These are phyloP conservation scores for Hermaeophaga mercurialis DNA, from an alignment of 2,888 invertebrate genomes.

Conservation along the genomic window DNA sequence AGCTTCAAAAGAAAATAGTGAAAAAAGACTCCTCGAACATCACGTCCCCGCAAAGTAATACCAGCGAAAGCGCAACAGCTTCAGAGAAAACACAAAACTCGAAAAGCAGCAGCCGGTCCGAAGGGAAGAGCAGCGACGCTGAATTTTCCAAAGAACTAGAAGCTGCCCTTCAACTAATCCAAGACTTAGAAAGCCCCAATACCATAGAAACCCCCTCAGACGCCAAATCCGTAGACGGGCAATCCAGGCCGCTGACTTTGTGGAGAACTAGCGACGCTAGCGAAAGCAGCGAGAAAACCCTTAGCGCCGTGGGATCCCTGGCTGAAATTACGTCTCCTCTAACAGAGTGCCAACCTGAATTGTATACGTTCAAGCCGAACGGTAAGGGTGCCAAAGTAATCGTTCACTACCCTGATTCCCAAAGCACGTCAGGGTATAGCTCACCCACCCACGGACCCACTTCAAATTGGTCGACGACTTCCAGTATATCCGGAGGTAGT, in stretches of 20 bases:
- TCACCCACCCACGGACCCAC: conserved; percentile 57
- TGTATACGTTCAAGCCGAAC: conserved; percentile 50
- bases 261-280: conserved; percentile 54
- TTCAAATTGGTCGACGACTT: conserved; percentile 56
- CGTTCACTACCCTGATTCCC: conserved; percentile 56
- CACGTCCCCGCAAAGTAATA: conserved; percentile 51
- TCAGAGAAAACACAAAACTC: conserved; percentile 52
- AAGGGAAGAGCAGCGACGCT: conserved; percentile 56
- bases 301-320: conserved; percentile 56
- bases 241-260: conserved; percentile 47
- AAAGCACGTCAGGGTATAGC: conserved; percentile 61
- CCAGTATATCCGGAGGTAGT: conserved; percentile 55
- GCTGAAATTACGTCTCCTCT: conserved; percentile 54
- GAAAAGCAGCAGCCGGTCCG: conserved; percentile 48
- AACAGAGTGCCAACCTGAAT: conserved; percentile 50
- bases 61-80: conserved; percentile 48
- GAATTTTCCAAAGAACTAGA: conserved; percentile 60
- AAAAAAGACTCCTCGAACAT: conserved; percentile 53
- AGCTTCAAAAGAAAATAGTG: conserved; percentile 57
- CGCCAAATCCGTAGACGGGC: conserved; percentile 45
- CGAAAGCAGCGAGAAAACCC: conserved; percentile 56
- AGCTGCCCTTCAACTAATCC: conserved; percentile 59
- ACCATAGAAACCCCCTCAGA: conserved; percentile 59
- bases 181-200: conserved; percentile 59
- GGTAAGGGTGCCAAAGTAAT: conserved; percentile 54